Evolutionary conservation across 2,888 invertebrate genomes (phyloP).

Genomic region (Amphipoea lucens): DNA sequence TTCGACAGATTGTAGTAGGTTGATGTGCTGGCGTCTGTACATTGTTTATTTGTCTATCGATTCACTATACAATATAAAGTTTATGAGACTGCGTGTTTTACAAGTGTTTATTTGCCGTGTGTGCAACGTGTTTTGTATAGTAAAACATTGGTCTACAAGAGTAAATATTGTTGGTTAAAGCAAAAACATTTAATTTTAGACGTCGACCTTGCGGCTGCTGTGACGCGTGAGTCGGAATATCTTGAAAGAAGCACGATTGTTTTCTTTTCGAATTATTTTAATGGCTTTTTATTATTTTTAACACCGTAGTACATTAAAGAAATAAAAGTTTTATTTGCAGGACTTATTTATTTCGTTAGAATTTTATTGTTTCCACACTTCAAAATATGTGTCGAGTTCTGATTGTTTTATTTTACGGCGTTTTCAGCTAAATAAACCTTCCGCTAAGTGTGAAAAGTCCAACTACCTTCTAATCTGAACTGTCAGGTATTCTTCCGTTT

Average conservation of each 20-base stretch:
- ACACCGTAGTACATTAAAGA: not conserved
- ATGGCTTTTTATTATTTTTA: slow-evolving; percentile 24
- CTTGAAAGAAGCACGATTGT: slow-evolving; percentile 44
- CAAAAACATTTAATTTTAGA: slow-evolving; percentile 68
- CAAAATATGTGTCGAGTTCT: not conserved
- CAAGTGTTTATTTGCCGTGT: slow-evolving; percentile 33
- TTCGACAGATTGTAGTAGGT: no score
- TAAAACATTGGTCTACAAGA: slow-evolving; percentile 44
- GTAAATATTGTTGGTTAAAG: slow-evolving; percentile 63
- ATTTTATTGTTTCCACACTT: not conserved
- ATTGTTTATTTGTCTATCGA: slow-evolving; percentile 21
- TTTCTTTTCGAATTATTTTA: slow-evolving; percentile 41
- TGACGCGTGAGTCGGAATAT: slow-evolving; percentile 48
- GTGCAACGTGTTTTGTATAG: slow-evolving; percentile 39
- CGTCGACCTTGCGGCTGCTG: slow-evolving; percentile 60
- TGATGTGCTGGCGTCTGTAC: no score
- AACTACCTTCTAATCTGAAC: not conserved
- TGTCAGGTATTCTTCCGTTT: not conserved
- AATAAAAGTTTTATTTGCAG: not conserved
- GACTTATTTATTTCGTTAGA: not conserved
- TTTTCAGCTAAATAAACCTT: not conserved
- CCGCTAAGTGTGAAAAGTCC: no score
- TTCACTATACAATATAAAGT: slow-evolving; percentile 25
- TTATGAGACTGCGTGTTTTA: slow-evolving; percentile 30
- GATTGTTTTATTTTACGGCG: not conserved